Conservation (phyloP, 2,113 vertebrate species). For the Zosterops pallidus region DNA sequence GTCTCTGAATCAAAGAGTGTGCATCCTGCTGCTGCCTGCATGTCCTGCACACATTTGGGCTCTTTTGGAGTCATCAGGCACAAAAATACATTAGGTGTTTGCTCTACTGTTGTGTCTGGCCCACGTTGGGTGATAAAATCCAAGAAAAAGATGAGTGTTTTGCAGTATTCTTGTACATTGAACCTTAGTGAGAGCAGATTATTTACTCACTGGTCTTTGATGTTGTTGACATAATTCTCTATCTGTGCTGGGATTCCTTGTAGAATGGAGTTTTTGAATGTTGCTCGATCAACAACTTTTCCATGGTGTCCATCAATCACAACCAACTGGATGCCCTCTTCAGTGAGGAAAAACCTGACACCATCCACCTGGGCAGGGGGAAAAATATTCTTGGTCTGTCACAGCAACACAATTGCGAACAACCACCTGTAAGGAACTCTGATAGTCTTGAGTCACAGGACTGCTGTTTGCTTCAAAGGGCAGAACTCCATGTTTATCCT, state of each 20-base stretch:
- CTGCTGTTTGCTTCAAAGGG: background rate
- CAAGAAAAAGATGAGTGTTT: background rate
- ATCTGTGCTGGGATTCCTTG: constrained; percentile 90
- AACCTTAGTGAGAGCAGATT: background rate
- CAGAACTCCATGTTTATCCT: background rate
- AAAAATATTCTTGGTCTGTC: background rate
- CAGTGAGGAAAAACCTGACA: constrained; percentile 79
- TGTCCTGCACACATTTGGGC: background rate
- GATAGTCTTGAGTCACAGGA: accelerated
- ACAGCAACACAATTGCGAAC: background rate
- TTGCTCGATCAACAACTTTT: constrained; percentile 78
- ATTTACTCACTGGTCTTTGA: constrained; percentile 84
- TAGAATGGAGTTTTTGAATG: constrained; percentile 84
- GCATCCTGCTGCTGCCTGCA: background rate
- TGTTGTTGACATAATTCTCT: constrained; percentile 81
- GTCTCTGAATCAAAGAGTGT: background rate
- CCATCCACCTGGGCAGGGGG: constrained; percentile 81
- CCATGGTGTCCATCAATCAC: constrained; percentile 84
- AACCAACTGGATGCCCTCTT: constrained; percentile 88
- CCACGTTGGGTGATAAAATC: background rate
- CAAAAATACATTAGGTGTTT: background rate
- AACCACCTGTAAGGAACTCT: background rate
- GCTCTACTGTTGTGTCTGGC: background rate
- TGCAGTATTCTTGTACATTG: background rate
- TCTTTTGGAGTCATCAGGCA: background rate